A percentile compares a stretch with the other conserved stretches of the same genome.
These are phyloP conservation scores for Callaeas wilsoni DNA, from an alignment of 2,113 vertebrate species.

Conservation along the genomic window DNA sequence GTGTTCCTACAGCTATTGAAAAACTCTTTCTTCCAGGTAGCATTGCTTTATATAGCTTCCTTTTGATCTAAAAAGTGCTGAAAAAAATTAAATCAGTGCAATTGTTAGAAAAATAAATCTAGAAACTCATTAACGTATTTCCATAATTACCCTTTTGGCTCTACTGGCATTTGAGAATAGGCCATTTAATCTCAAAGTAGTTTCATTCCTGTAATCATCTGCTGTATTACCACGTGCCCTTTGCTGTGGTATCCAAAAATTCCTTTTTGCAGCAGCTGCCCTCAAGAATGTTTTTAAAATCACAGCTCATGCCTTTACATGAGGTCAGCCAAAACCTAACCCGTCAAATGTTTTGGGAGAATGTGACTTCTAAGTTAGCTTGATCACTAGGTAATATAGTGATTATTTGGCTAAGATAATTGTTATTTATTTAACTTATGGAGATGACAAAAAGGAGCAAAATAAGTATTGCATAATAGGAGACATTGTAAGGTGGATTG, in stretches of 20 bases:
- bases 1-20: neutral
- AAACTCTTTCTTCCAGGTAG: neutral
- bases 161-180: neutral
- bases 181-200: neutral
- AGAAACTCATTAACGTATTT: neutral
- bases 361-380: neutral
- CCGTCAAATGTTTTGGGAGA: neutral
- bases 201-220: neutral
- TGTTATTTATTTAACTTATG: neutral
- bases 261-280: neutral
- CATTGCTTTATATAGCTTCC: neutral
- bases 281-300: neutral
- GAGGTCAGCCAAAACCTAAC: neutral
- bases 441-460: neutral
- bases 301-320: neutral
- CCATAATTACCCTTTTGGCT: neutral
- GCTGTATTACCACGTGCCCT: neutral
- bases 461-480: neutral
- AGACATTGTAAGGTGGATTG: neutral
- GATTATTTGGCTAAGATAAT: neutral
- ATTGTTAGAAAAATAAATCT: neutral
- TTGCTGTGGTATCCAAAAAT: neutral
- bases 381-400: accelerated
- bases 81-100: neutral
- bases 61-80: neutral